A percentile compares a stretch with the other conserved stretches of the same genome.
Conservation (phyloP, 2,888 invertebrate species). For the Eupithecia pulchellata region DNA sequence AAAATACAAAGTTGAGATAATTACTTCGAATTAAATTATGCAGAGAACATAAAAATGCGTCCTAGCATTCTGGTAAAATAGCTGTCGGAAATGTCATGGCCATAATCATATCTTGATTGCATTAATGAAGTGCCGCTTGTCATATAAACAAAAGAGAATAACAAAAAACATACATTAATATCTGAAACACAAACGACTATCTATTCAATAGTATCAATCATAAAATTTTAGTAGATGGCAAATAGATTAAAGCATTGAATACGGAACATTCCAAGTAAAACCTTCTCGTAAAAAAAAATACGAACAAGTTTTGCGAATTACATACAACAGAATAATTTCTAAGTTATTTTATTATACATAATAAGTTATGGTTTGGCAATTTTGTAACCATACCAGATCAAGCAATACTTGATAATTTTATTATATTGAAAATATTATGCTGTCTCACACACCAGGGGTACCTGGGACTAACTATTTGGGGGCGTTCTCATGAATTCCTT, state of each 20-base stretch:
- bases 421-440: too few relatives aligned
- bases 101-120: conserved; percentile 19
- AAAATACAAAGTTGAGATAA: conserved; percentile 24
- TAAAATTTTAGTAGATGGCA: not conserved
- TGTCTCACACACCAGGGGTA: not conserved
- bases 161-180: conserved; percentile 12
- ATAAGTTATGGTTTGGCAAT: too few relatives aligned
- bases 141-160: conserved; percentile 19
- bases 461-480: conserved; percentile 26
- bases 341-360: too few relatives aligned
- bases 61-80: conserved; percentile 10
- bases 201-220: not conserved
- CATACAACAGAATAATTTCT: not conserved
- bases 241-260: not conserved
- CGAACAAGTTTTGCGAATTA: not conserved
- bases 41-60: conserved; percentile 23
- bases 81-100: conserved; percentile 31
- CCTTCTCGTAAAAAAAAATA: not conserved
- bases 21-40: conserved; percentile 18
- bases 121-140: conserved; percentile 16
- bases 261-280: not conserved
- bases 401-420: too few relatives aligned
- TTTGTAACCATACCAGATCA: too few relatives aligned
- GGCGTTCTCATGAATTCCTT: conserved; percentile 43
- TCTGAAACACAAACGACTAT: not conserved